Evolutionary conservation across 2,888 invertebrate species (phyloP).

Genomic region (Falcaria lacertinaria): DNA sequence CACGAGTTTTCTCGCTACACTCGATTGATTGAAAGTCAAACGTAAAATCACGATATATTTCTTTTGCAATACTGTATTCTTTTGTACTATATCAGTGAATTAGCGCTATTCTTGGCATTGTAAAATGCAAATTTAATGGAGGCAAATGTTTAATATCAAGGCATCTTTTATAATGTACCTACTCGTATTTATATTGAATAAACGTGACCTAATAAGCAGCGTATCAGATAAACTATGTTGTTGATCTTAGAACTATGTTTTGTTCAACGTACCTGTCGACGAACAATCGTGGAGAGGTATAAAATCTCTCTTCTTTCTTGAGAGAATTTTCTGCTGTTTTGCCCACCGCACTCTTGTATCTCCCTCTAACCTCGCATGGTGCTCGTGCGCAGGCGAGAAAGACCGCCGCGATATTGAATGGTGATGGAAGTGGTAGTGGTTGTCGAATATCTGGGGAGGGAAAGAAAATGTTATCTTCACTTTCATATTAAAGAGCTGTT

Average conservation of each 20-base stretch:
- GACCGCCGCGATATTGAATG: constrained; percentile 89
- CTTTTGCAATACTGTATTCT: constrained; percentile 2
- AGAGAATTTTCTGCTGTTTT: constrained; percentile 88
- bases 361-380: constrained; percentile 84
- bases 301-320: constrained; percentile 89
- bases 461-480: constrained; percentile 5
- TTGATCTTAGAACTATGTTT: too few relatives aligned
- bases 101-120: background rate
- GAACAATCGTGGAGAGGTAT: constrained; percentile 54
- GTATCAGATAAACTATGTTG: too few relatives aligned
- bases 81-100: constrained; percentile 2
- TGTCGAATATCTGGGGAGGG: constrained; percentile 88
- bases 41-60: constrained; percentile 3
- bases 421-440: constrained; percentile 93
- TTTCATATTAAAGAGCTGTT: too few relatives aligned
- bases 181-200: too few relatives aligned
- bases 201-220: background rate
- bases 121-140: constrained; percentile 1
- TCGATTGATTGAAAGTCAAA: constrained; percentile 4
- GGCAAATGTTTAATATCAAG: background rate
- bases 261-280: constrained; percentile 58
- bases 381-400: constrained; percentile 82
- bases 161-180: background rate
- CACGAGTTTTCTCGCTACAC: constrained; percentile 1
- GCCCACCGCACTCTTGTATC: constrained; percentile 91